Conservation (phyloP, 2,797 vertebrate genomes). For the Enteromius viviparus region DNA sequence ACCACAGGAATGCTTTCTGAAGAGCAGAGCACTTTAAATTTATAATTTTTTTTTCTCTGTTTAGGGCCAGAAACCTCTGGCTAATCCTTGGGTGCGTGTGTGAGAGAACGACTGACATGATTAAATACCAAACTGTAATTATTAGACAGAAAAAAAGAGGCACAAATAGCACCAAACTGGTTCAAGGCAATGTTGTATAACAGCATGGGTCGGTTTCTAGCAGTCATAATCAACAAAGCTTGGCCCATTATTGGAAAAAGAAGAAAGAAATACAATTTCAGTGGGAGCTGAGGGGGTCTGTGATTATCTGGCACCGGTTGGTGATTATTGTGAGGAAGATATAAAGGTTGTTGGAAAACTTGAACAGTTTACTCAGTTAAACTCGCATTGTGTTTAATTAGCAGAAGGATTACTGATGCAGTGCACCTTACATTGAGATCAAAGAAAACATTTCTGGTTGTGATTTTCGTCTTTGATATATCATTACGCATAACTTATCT, state of each 20-base stretch:
- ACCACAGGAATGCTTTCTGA: slow-evolving; percentile 57
- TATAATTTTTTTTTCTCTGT: slow-evolving; percentile 40
- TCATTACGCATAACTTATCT: slow-evolving; percentile 22
- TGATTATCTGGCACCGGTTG: not conserved
- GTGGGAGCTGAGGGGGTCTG: not conserved
- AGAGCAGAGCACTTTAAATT: slow-evolving; percentile 58
- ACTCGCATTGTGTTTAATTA: slow-evolving; percentile 52
- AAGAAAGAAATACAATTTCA: not conserved
- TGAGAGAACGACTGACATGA: slow-evolving; percentile 17
- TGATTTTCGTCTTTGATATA: slow-evolving; percentile 27
- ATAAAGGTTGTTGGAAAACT: slow-evolving; percentile 36
- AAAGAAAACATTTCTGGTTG: slow-evolving; percentile 38
- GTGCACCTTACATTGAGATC: slow-evolving; percentile 36
- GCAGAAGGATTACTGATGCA: slow-evolving; percentile 31
- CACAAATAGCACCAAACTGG: slow-evolving; percentile 23
- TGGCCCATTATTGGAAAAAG: not conserved
- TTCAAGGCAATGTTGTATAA: slow-evolving; percentile 36
- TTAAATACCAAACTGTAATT: slow-evolving; percentile 39
- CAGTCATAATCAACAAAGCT: slow-evolving; percentile 3
- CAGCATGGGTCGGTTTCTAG: not conserved
- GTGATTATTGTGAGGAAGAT: slow-evolving; percentile 25
- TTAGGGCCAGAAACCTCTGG: slow-evolving; percentile 31
- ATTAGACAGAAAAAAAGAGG: slow-evolving; percentile 9
- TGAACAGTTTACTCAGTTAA: slow-evolving; percentile 46
- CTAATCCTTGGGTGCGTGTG: not conserved